Base-by-base conservation (phyloP, 2,797 vertebrate genomes). In the Loris lydekkerianus region DNA sequence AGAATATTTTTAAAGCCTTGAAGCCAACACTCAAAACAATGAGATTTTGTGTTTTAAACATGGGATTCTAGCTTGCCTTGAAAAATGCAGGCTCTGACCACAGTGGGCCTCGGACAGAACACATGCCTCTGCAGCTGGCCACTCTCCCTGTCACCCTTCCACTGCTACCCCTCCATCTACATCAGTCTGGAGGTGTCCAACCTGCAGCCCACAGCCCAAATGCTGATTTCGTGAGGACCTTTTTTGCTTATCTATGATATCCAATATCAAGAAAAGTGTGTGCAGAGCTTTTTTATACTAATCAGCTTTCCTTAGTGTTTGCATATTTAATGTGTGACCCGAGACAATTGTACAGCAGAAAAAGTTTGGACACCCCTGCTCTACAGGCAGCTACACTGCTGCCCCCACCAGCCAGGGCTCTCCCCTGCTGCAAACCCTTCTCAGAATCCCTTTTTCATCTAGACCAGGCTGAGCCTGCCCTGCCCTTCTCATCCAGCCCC, bases 21-120 rank as follows among this genome's bases (percentile, higher is more conserved):
- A 88, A 60, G 63, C 76, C 40, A 56, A 69, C 5, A 53, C 75
- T 77, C 78, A 81, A 76, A 94, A 87, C 25, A 40, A 46, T 91
- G 60, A 81, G 27, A 91, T 61, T 80, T 70, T 63, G 60, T 20
- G 58, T 75, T 91, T 72, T 69, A 61, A 70, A 85, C 84, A 3
- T 27, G 40, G 46, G 88, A 69, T 77, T 81, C 20, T n/a, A 92
- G 49, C 69, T 91, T 77, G 81, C 63, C 75, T 89, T 58, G 34
- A 67, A 81, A 93, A 73, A 78, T 0, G 5, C 3, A 86, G 14
- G 23, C 23, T 87, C 40, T 75, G 34, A 82, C 27, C 31, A 37
- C 67, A 58, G n/a, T 13, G 5, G 49, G 58, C 49, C 46, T 27
- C 2, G 1, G 27, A 31, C 21, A 37, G 31, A 88, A 15, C 77